Evolutionary conservation across 2,797 vertebrate genomes (phyloP).

Genomic region (Chelonia mydas): DNA sequence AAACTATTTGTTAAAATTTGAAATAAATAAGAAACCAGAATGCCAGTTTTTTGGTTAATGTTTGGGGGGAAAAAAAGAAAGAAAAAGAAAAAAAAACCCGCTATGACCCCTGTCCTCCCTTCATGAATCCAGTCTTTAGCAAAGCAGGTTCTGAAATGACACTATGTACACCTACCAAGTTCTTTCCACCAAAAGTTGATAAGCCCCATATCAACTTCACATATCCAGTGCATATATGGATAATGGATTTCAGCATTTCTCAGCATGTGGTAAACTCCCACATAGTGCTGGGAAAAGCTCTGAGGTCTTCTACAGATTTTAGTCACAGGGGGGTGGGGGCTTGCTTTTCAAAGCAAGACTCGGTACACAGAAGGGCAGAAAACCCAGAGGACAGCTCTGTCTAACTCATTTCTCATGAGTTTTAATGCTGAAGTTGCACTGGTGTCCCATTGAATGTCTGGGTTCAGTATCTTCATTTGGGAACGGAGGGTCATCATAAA

Average conservation of each 20-base stretch:
- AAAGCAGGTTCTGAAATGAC: not conserved
- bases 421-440: not conserved
- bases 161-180: not conserved
- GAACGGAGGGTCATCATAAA: not conserved
- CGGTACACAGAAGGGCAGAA: not conserved
- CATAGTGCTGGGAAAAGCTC: not conserved
- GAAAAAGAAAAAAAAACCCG: not conserved
- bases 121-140: accelerated
- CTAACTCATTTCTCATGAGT: not conserved
- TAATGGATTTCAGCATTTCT: accelerated
- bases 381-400: not conserved
- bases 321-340: not conserved
- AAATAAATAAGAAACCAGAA: not conserved
- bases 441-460: not conserved
- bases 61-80: not conserved
- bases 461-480: not conserved
- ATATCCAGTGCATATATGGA: accelerated
- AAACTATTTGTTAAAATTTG: not conserved
- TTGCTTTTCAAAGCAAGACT: not conserved
- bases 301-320: not conserved
- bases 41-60: not conserved
- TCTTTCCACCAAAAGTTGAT: not conserved
- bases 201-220: not conserved
- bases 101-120: not conserved
- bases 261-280: not conserved